Evolutionary conservation across 2,888 invertebrate genomes (phyloP), one percentile per base, ranked within the genome.

Genomic region (Thereva unica): DNA sequence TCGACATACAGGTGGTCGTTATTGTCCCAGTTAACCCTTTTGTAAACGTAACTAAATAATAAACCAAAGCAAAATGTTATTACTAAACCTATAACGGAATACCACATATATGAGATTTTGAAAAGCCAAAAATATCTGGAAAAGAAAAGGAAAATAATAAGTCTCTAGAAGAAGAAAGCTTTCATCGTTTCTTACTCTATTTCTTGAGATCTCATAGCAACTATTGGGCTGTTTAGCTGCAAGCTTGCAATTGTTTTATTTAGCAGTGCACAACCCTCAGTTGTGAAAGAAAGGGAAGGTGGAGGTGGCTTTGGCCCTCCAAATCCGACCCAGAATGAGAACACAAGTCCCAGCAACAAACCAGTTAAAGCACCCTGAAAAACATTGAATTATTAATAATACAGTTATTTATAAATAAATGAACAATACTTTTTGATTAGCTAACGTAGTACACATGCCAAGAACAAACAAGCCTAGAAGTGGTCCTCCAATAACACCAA

Each of bases 401-500:
- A 12, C 8, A 10, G 40, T 41, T n/a, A 7, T 38, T 8, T 1
- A 41, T 12, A n/a, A 63, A 50, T 63, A 7, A 59, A 34, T 38
- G 34, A 67, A 64, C 55, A 5, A 12, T 68, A 88, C 89, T 78
- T 82, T 83, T 79, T 93, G 86, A 76, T 89, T 92, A 4, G 89
- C 88, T 63, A 81, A 84, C 9, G 89, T 87, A 45, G 89, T 87
- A 71, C 89, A 88, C 91, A 95, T 93, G 72, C 95, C 95, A 38
- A 94, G 81, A 0, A 92, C 89, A 76, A 95, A 95, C 1, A 95
- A 82, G 0, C 90, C 94, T 35, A 95, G 81, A n/a, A 94, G 78
- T 0, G 95, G 95, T 0, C 95, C 95, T 0, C 94, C 94, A 3
- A 92, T 88, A 0, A 93, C 89, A 1, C 93, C 94, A 75, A 95